Conservation (phyloP, 2,797 vertebrate genomes). For the Pogoniulus pusillus region DNA sequence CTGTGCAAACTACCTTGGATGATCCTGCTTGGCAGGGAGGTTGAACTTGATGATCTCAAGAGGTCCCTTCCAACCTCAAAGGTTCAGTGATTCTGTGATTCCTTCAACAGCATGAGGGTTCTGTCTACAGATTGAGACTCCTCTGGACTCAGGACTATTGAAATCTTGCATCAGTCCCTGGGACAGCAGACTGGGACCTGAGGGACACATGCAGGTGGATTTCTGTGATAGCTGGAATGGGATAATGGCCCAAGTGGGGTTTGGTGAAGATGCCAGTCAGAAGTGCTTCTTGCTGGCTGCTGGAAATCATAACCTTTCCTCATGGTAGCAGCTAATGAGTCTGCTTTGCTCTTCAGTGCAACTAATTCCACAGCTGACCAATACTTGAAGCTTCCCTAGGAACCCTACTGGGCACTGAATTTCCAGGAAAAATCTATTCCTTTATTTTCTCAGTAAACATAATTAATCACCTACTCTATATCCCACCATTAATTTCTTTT, state of each 20-base stretch:
- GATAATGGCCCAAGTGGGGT: not conserved
- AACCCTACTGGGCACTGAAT: not conserved
- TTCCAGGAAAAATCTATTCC: not conserved
- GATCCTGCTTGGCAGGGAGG: too few relatives aligned
- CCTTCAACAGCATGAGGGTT: not conserved
- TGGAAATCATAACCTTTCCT: not conserved
- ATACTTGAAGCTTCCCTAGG: not conserved
- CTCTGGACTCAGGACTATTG: not conserved
- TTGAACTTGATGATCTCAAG: too few relatives aligned
- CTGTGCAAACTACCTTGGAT: too few relatives aligned
- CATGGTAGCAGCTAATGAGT: not conserved
- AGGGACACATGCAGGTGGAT: not conserved
- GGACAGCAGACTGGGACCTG: not conserved
- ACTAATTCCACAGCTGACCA: not conserved
- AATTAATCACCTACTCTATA: not conserved
- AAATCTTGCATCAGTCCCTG: not conserved
- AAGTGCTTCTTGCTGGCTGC: not conserved
- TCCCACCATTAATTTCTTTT: not conserved
- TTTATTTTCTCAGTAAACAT: not conserved
- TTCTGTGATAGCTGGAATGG: not conserved
- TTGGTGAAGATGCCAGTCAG: not conserved
- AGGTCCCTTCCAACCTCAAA: too few relatives aligned
- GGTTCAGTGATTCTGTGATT: too few relatives aligned
- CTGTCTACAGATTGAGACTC: not conserved
- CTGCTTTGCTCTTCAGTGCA: not conserved